Evolutionary conservation across 2,797 vertebrate genomes (phyloP).

Genomic region (Xyrichtys novacula): DNA sequence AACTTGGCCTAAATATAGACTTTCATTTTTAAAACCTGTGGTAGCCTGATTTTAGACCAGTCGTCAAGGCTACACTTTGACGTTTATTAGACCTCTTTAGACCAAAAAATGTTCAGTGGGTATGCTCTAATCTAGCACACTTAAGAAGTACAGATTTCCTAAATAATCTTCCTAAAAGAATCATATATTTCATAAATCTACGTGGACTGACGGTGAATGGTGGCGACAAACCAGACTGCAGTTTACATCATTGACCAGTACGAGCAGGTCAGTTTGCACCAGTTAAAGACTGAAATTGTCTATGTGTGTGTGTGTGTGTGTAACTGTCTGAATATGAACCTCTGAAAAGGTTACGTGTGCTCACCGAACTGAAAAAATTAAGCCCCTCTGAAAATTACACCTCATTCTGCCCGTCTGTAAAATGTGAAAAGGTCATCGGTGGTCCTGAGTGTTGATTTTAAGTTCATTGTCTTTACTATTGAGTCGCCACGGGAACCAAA

Average conservation of each 20-base stretch:
- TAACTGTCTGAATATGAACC: constrained; percentile 42
- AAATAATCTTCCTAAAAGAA: no score
- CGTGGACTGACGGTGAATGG: no score
- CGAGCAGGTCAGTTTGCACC: constrained; percentile 21
- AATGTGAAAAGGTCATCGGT: constrained; percentile 48
- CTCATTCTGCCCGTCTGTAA: constrained; percentile 37
- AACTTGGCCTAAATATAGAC: no score
- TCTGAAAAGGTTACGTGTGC: constrained; percentile 54
- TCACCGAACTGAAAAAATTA: constrained; percentile 53
- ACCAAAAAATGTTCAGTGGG: no score
- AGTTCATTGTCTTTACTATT: constrained; percentile 37
- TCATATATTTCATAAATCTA: no score
- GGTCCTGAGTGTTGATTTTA: constrained; percentile 42
- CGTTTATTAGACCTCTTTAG: no score
- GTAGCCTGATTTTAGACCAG: no score
- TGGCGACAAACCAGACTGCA: neutral
- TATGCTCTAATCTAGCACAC: no score
- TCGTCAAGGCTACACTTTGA: no score
- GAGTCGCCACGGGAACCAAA: constrained; percentile 17
- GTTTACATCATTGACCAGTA: neutral
- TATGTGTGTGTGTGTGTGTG: no score
- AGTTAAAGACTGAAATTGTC: constrained; percentile 20
- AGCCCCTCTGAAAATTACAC: constrained; percentile 39
- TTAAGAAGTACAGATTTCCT: no score
- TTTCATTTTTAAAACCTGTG: no score